Evolutionary conservation across 1,140 invertebrate species (phyloP).

Genomic region (Pollicipes pollicipes): DNA sequence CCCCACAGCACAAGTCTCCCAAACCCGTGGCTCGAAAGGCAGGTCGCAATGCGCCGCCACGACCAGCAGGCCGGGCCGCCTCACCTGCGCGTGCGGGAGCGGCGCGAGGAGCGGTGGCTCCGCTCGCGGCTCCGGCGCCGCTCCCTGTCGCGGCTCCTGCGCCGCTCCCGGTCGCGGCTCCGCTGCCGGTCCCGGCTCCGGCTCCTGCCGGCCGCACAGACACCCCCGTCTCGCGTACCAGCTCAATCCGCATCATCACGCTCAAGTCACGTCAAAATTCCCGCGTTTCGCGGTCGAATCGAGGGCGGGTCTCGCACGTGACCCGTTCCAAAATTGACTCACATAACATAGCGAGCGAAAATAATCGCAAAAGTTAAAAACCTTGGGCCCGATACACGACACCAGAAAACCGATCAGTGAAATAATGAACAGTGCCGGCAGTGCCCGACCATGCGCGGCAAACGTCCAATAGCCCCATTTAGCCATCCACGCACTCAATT

Average conservation of each 20-base stretch:
- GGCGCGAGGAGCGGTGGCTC: neutral
- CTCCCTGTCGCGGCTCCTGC: neutral
- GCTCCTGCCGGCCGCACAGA: no score
- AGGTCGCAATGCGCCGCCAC: no score
- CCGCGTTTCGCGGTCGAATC: neutral
- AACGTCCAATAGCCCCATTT: no score
- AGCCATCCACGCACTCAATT: no score
- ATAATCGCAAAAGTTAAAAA: neutral
- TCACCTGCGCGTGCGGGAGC: neutral
- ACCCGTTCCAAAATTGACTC: neutral
- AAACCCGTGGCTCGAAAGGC: no score
- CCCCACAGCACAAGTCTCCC: no score
- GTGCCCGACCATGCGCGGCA: slow-evolving; percentile 5
- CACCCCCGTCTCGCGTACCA: no score
- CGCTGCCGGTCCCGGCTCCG: neutral
- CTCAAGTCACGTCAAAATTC: neutral
- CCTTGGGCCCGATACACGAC: neutral
- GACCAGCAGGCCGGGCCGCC: no score
- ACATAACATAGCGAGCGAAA: no score
- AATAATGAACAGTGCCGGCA: slow-evolving; percentile 1
- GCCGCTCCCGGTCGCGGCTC: neutral
- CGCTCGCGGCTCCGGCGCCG: neutral
- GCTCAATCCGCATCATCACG: no score
- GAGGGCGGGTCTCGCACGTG: no score
- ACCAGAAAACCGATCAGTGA: slow-evolving; percentile 1